These are phyloP conservation scores for Disparrhopalites patrizii DNA, from an alignment of 2,888 invertebrate genomes.

Conservation along the genomic window DNA sequence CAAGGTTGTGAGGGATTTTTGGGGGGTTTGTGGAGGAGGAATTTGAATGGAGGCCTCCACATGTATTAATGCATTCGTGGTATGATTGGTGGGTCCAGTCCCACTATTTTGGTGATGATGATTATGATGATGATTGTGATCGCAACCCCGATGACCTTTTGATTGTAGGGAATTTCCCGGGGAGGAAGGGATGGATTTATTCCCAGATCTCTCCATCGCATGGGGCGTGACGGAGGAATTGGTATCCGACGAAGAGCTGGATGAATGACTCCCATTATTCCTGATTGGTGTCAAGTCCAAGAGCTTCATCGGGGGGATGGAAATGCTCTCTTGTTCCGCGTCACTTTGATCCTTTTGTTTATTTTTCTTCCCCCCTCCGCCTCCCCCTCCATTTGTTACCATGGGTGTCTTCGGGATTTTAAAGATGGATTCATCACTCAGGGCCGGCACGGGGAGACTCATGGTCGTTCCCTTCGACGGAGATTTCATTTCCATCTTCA, in stretches of 20 bases:
- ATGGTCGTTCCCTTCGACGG: neutral
- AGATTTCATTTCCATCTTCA: conserved; percentile 1
- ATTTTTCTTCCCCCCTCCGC: neutral
- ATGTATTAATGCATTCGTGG: no score
- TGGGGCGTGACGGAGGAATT: conserved; percentile 2
- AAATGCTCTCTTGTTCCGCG: conserved; percentile 44
- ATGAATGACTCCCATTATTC: conserved; percentile 22
- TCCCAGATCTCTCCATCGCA: neutral
- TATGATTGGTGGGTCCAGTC: neutral
- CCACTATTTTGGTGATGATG: no score
- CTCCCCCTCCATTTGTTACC: neutral
- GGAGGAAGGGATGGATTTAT: conserved; percentile 27
- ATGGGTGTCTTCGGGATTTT: conserved; percentile 35
- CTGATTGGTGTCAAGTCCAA: conserved; percentile 46
- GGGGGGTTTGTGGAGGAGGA: neutral
- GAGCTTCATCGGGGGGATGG: conserved; percentile 48
- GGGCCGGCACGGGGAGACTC: conserved; percentile 29
- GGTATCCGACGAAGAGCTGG: conserved; percentile 12
- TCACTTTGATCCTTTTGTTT: conserved; percentile 39
- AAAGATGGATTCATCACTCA: conserved; percentile 46
- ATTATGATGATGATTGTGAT: conserved; percentile 38
- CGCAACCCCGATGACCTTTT: conserved; percentile 30
- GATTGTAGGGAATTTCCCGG: conserved; percentile 3
- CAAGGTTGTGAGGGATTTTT: neutral
- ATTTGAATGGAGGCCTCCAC: no score